Evolutionary conservation across 2,888 invertebrate species (phyloP), one percentile per base, ranked within the genome.

Genomic region (Synergus umbraculus): DNA sequence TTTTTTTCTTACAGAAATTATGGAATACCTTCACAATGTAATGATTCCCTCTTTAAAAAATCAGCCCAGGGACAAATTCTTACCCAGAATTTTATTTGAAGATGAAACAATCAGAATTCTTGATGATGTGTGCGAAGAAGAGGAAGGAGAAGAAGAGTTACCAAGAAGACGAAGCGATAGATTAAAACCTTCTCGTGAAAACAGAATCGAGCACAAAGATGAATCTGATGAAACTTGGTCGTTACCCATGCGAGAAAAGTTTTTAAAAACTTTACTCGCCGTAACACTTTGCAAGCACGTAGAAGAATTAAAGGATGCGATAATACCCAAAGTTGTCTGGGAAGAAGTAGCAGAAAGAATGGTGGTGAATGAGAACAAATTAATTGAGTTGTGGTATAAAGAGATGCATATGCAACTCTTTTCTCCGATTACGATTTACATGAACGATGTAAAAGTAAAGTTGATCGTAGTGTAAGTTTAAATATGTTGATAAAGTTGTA

Each of bases 381-480:
- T 91, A n/a, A 86, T 83, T 77, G 49, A 76, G 4, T 87, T 89
- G 78, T 91, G 91, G 91, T 77, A 81, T n/a, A 10, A 66, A 9
- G 87, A 86, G 29, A 82, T 91, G 44, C 91, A 91, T 65, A 43
- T 89, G 83, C 91, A 91, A 81, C 81, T 91, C 54, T 91, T 89
- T 77, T 88, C 85, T 76, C 76, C 84, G 4, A 67, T 83, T 37
- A 84, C 87, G 1, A 84, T 91, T 67, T 89, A 86, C 79, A 78
- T 87, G 22, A 90, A 86, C 77, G 87, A 89, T 76, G 83, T 89
- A 10, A 91, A 88, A 79, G 87, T 91, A 73, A 86, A 86, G 79
- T 77, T 91, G 46, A 91, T 91, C 64, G 88, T 90, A 84, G 89
- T 88, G 90, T 90, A 83, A 87, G 88, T 87, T 81, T n/a, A 63